Evolutionary conservation across 2,113 vertebrate species (phyloP).

Genomic region (Okapia johnstoni): DNA sequence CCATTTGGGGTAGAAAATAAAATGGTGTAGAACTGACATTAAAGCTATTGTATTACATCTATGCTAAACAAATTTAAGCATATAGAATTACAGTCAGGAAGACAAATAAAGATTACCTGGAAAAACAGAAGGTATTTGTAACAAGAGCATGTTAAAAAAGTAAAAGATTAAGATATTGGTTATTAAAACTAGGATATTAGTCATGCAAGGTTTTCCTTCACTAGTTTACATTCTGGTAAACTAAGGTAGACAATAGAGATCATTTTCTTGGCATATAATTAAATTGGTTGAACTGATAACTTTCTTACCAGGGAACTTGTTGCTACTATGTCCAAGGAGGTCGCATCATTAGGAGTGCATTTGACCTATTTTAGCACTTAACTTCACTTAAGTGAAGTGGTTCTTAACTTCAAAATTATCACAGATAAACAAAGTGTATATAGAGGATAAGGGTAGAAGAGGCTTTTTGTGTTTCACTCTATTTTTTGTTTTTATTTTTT

Average conservation of each 20-base stretch:
- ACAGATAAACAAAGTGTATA: neutral
- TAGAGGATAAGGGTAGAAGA: neutral
- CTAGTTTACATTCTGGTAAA: neutral
- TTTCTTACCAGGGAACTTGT: neutral
- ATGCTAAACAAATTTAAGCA: neutral
- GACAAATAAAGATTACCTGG: neutral
- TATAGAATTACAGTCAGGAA: neutral
- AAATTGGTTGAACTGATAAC: neutral
- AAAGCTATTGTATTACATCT: neutral
- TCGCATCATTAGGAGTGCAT: neutral
- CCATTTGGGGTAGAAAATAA: neutral
- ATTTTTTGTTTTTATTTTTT: neutral
- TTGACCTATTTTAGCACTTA: neutral
- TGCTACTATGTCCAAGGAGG: neutral
- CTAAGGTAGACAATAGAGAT: neutral
- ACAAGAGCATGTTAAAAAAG: neutral
- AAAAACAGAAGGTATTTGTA: neutral
- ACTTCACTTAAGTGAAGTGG: neutral
- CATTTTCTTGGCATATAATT: neutral
- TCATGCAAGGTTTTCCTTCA: neutral
- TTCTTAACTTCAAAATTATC: neutral
- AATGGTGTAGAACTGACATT: neutral
- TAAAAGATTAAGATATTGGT: neutral
- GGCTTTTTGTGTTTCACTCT: neutral
- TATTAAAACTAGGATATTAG: neutral